These are phyloP conservation scores for Drosophila monieri DNA, from an alignment of 2,888 invertebrate genomes.

Conservation along the genomic window DNA sequence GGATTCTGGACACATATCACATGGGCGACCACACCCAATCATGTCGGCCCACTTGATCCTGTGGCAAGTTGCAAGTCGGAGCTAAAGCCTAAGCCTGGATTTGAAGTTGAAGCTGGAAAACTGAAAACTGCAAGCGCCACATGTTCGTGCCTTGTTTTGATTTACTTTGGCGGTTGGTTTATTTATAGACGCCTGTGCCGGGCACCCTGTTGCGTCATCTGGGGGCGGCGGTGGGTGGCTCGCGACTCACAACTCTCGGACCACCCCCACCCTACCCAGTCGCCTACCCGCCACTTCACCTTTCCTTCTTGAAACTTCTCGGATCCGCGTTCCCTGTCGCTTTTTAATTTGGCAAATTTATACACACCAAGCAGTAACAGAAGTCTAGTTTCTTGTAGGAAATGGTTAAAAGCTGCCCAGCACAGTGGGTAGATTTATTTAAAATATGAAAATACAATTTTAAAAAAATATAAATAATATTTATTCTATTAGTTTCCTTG, in stretches of 20 bases:
- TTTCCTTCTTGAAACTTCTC: constrained; percentile 12
- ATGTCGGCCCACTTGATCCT: constrained; percentile 71
- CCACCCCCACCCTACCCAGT: constrained; percentile 17
- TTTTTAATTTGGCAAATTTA: constrained; percentile 81
- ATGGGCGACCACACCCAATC: constrained; percentile 68
- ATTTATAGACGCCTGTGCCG: constrained; percentile 73
- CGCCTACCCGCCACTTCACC: constrained; percentile 5
- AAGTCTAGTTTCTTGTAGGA: constrained; percentile 54
- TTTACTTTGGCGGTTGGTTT: constrained; percentile 74
- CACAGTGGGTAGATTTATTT: constrained; percentile 13
- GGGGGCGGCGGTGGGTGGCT: constrained; percentile 74
- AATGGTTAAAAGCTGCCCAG: constrained; percentile 51
- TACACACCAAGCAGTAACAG: constrained; percentile 69
- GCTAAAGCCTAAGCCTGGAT: not conserved
- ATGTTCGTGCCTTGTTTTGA: constrained; percentile 77
- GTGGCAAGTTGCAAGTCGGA: constrained; percentile 44
- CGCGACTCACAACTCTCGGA: constrained; percentile 37
- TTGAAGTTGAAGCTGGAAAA: constrained; percentile 2
- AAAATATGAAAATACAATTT: not conserved
- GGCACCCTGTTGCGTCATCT: constrained; percentile 82
- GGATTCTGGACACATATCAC: constrained; percentile 54
- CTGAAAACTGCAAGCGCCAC: constrained; percentile 56
- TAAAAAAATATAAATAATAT: not conserved
- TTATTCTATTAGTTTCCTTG: not conserved
- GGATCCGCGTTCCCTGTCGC: constrained; percentile 50